These are phyloP conservation scores for Meta bourneti DNA, from an alignment of 2,888 invertebrate genomes.

Conservation along the genomic window DNA sequence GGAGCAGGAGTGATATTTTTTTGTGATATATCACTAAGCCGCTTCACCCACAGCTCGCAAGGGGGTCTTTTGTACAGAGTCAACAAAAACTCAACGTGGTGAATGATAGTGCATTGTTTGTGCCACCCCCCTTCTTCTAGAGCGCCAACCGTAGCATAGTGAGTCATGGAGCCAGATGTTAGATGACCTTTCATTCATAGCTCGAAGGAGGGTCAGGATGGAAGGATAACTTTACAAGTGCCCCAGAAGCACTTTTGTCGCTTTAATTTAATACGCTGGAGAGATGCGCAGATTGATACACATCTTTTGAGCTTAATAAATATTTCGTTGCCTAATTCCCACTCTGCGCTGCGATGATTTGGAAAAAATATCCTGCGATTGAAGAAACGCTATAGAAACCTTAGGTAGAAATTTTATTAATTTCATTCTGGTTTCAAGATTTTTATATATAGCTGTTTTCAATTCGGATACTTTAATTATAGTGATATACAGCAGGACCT, in stretches of 20 bases:
- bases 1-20: conserved; percentile 24
- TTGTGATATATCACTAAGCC: conserved; percentile 35
- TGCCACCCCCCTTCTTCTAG: conserved; percentile 17
- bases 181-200: conserved; percentile 53
- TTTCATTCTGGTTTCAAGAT: no score
- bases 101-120: conserved; percentile 62
- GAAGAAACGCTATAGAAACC: no score
- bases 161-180: conserved; percentile 60
- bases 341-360: no score
- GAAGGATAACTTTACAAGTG: conserved; percentile 42
- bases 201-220: conserved; percentile 29
- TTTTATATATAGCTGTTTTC: no score
- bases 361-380: no score
- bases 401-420: no score
- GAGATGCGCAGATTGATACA: background rate
- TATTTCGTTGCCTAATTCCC: no score
- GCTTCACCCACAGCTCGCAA: conserved; percentile 52
- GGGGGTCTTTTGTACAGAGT: conserved; percentile 58
- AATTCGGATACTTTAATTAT: no score
- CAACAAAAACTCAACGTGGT: conserved; percentile 63
- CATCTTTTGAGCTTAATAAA: no score
- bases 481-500: no score
- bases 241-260: conserved; percentile 21
- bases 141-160: conserved; percentile 23
- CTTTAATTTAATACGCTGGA: conserved; percentile 44